Evolutionary conservation across 2,888 invertebrate genomes (phyloP).

Genomic region (Agonopterix alstromeriana): DNA sequence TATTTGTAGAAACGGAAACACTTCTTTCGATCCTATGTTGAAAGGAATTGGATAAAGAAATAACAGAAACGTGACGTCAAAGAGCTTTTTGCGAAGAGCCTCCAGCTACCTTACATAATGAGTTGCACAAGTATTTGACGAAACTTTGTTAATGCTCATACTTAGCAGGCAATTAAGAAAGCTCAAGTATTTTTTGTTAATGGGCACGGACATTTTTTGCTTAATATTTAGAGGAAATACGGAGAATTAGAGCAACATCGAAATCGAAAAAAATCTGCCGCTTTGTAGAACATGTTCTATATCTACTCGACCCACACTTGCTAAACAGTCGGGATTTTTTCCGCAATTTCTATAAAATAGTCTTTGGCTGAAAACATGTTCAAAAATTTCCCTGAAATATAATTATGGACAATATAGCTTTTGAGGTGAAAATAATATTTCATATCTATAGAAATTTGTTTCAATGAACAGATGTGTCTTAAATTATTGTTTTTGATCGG

Average conservation of each 20-base stretch:
- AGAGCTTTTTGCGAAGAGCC: slow-evolving; percentile 26
- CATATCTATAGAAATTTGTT: too few relatives aligned
- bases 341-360: too few relatives aligned
- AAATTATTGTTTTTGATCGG: background rate
- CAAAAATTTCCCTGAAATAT: too few relatives aligned
- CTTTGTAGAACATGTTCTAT: too few relatives aligned
- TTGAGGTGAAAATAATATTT: too few relatives aligned
- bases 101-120: slow-evolving; percentile 34
- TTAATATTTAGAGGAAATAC: background rate
- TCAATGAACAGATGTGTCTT: background rate
- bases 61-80: slow-evolving; percentile 6
- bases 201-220: slow-evolving; percentile 26
- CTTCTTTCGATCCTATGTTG: slow-evolving; percentile 15
- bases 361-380: too few relatives aligned
- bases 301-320: too few relatives aligned
- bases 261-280: too few relatives aligned
- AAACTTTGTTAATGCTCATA: slow-evolving; percentile 36
- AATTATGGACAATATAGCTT: too few relatives aligned
- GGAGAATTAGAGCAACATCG: too few relatives aligned
- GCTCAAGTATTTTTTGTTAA: slow-evolving; percentile 33
- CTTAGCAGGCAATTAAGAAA: slow-evolving; percentile 39
- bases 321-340: too few relatives aligned
- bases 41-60: too few relatives aligned
- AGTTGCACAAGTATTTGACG: slow-evolving; percentile 38
- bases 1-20: slow-evolving; percentile 11